Evolutionary conservation across 2,113 vertebrate genomes (phyloP).

Genomic region (Clarias gariepinus): DNA sequence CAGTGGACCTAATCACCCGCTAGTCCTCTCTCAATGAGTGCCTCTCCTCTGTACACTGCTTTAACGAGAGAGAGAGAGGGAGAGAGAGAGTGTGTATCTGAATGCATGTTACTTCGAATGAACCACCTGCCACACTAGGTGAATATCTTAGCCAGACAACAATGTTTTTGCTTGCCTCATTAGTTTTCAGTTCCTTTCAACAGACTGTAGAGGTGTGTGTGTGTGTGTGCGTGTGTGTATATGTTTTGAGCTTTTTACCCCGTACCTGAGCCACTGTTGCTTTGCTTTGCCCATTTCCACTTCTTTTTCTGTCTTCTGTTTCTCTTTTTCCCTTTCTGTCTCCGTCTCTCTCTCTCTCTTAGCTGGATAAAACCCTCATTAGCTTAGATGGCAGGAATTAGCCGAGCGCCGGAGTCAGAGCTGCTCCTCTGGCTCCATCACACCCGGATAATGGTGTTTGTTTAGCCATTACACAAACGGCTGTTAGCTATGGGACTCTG

Average conservation of each 20-base stretch:
- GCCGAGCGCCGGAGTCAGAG: conserved; percentile 45
- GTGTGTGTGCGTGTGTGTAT: conserved; percentile 18
- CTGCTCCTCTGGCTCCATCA: conserved; percentile 56
- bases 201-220: conserved; percentile 18
- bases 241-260: background rate
- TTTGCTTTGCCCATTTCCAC: background rate
- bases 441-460: conserved; percentile 74
- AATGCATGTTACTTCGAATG: conserved; percentile 23
- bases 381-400: conserved; percentile 62
- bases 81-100: background rate
- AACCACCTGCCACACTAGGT: conserved; percentile 28
- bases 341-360: conserved; percentile 30
- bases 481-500: conserved; percentile 41
- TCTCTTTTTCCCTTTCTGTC: conserved; percentile 8
- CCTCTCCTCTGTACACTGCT: conserved; percentile 58
- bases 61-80: conserved; percentile 27
- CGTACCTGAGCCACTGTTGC: conserved; percentile 55
- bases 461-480: conserved; percentile 74
- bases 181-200: conserved; percentile 35
- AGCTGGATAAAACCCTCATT: conserved; percentile 60
- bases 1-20: conserved; percentile 72
- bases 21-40: conserved; percentile 64
- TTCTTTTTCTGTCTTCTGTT: background rate
- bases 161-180: conserved; percentile 45
- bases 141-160: conserved; percentile 24